These are phyloP conservation scores for Natrix natrix DNA, from an alignment of 2,797 vertebrate species.

Conservation along the genomic window DNA sequence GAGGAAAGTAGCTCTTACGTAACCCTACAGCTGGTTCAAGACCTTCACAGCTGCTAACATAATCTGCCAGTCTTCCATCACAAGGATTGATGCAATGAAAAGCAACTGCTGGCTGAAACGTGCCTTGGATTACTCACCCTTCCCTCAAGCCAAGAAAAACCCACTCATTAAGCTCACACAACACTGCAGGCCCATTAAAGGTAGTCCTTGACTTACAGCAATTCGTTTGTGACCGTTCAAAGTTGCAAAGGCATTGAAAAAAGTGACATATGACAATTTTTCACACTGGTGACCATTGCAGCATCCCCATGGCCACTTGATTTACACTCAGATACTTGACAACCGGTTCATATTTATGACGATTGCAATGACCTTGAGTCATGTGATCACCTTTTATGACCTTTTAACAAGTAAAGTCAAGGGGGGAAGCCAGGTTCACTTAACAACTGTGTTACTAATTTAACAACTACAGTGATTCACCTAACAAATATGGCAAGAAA, in stretches of 20 bases:
- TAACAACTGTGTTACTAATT: not conserved
- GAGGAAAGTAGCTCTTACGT: not conserved
- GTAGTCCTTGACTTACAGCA: not conserved
- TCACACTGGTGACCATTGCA: not conserved
- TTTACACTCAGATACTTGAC: not conserved
- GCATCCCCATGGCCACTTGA: not conserved
- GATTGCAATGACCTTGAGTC: not conserved
- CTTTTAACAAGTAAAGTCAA: not conserved
- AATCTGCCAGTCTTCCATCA: not conserved
- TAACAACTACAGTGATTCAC: not conserved
- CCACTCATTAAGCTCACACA: not conserved
- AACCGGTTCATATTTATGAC: not conserved
- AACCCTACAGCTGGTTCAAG: not conserved
- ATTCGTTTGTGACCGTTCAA: not conserved
- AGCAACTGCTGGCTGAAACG: not conserved
- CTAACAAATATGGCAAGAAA: not conserved
- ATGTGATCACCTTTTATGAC: not conserved
- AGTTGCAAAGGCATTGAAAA: not conserved
- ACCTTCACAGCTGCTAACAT: not conserved
- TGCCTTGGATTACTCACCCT: not conserved
- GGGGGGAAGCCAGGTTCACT: not conserved
- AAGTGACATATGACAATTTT: not conserved
- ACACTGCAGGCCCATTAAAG: not conserved
- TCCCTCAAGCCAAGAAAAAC: not conserved
- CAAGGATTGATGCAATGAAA: not conserved